phyloP scores from a whole-genome alignment of 2,797 vertebrate species.

The Heteromormyrus szaboi region DNA sequence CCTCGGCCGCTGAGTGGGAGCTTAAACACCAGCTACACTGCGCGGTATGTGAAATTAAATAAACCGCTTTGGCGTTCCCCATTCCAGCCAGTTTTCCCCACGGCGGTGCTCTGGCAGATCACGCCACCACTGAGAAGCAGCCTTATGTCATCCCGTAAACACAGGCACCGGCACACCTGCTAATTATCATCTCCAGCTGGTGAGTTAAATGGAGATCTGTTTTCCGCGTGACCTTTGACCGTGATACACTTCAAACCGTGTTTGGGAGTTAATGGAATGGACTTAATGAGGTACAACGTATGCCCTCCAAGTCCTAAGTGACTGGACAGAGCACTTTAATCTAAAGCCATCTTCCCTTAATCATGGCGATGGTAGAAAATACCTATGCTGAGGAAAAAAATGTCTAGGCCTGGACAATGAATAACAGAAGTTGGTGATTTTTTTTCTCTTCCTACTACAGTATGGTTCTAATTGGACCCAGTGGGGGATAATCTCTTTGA shows the following conservation, averaged over 20 bases:
- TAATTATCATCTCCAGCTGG: conserved; percentile 75
- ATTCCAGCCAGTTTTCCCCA: not conserved
- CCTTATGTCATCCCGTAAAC: conserved; percentile 53
- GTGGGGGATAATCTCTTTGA: conserved; percentile 92
- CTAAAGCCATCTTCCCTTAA: conserved; percentile 76
- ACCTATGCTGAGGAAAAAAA: conserved; percentile 75
- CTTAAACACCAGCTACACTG: not conserved
- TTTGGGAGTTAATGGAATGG: conserved; percentile 61
- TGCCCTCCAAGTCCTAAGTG: conserved; percentile 69
- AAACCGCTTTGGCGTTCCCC: not conserved
- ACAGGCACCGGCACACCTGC: conserved; percentile 63
- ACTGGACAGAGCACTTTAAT: conserved; percentile 76
- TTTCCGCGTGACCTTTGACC: conserved; percentile 69
- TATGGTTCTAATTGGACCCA: conserved; percentile 97
- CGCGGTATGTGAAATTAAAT: not conserved
- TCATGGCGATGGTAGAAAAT: conserved; percentile 85
- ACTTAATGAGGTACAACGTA: conserved; percentile 72
- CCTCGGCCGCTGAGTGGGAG: not conserved
- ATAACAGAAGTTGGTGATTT: conserved; percentile 80
- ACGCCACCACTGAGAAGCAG: conserved; percentile 12
- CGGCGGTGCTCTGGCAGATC: not conserved
- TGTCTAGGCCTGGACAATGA: conserved; percentile 85
- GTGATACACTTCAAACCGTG: conserved; percentile 66
- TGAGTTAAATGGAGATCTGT: conserved; percentile 79
- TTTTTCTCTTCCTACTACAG: conserved; percentile 67